Base-by-base conservation (phyloP, 2,888 invertebrate genomes). In the Heliconius hortense region DNA sequence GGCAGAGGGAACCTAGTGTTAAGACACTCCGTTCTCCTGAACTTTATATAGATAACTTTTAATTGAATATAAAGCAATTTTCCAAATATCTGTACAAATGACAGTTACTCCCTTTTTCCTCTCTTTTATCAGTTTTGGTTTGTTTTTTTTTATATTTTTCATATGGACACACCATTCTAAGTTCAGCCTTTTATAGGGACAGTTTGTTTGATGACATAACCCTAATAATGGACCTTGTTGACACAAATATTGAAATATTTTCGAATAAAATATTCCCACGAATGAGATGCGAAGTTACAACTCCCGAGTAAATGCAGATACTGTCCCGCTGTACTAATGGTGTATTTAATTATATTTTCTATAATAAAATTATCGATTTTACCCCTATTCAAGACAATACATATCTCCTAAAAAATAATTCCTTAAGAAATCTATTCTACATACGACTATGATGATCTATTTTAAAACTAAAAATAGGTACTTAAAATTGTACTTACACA, bases 381-480 rank as follows among this genome's bases (percentile, higher is more conserved):
- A 69, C 69, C 69, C 56, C 31, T 35, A 69, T 69, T 24, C 31
- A 56, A 56, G 69, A 69, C 69, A 69, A 69, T 69, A 69, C 69
- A 69, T 69, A 69, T 69, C 69, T 69, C 31, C 13, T 69, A 69
- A 31, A 53, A 31, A 56, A 56, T 31, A 69, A 66, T 15, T 15
- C 18, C 15, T 24, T 39, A 66, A 66, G 39, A 66, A 66, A 66
- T 39, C 5, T 43, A 24, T 35, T 43, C 11, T 15, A 39, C 66
- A 66, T 24, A n/a, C 64, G 63, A 35, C 31, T 48, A 15, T 48
- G 63, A 63, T n/a, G n/a, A 10, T 64, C n/a, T 64, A 64, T 64
- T 35, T 63, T 35, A 31, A 35, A 28, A 63, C n/a, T 56, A 21
- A 63, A 63, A 31, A 48, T 48, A 48, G 48, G 1, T 63, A 63